phyloP scores from a whole-genome alignment of 1,140 invertebrate species.

The Eriocheir sinensis region DNA sequence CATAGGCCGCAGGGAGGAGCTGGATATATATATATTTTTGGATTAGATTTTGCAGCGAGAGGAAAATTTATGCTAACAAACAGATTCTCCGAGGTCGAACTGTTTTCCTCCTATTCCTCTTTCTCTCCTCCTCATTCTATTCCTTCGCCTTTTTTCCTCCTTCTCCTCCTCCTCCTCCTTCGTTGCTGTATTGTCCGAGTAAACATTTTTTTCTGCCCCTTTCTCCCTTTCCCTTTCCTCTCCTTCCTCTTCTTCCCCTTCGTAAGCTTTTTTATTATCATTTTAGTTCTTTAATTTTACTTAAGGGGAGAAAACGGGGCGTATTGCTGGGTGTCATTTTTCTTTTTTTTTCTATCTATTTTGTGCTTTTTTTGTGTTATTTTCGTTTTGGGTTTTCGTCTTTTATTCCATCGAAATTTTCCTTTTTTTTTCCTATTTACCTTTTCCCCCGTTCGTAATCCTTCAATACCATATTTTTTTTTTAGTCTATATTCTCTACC shows the following conservation, averaged over 20 bases:
- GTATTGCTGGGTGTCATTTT: too few species aligned
- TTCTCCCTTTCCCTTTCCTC: background rate
- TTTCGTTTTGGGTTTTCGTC: too few species aligned
- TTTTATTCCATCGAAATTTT: too few species aligned
- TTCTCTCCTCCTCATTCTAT: too few species aligned
- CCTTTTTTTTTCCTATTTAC: too few species aligned
- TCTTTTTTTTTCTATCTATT: background rate
- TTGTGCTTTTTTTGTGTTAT: too few species aligned
- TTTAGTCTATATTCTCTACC: too few species aligned
- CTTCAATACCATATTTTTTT: too few species aligned
- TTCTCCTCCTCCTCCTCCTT: too few species aligned
- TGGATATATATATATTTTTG: slow-evolving; percentile 26
- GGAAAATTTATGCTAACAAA: slow-evolving; percentile 16
- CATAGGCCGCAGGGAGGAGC: background rate
- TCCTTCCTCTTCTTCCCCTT: too few species aligned
- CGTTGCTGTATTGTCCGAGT: background rate
- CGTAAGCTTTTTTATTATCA: background rate
- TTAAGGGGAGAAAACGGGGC: background rate
- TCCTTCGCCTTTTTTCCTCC: too few species aligned
- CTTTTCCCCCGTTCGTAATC: too few species aligned
- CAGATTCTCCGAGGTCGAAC: background rate
- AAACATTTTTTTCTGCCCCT: background rate
- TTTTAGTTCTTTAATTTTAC: background rate
- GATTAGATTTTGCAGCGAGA: background rate
- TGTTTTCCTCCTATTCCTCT: background rate